These are phyloP conservation scores for Suricata suricatta DNA, from an alignment of 2,113 vertebrate species.

Conservation along the genomic window DNA sequence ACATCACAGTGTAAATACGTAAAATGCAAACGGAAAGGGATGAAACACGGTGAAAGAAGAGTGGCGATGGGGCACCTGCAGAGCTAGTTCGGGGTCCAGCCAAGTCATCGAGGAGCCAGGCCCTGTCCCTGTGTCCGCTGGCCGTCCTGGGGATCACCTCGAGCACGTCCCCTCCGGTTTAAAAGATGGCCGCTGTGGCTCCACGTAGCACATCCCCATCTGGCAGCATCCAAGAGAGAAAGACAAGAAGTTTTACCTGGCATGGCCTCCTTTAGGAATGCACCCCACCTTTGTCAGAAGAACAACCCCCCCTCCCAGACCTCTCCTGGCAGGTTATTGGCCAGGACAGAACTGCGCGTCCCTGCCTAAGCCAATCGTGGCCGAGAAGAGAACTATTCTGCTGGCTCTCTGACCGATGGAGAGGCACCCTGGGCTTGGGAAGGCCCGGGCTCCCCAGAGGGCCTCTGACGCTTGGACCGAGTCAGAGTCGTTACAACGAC, in stretches of 20 bases:
- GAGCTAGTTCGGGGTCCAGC: background rate
- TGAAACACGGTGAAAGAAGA: background rate
- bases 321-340: background rate
- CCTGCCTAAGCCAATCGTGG: background rate
- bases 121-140: background rate
- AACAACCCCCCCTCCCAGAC: too few species aligned
- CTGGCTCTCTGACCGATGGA: background rate
- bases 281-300: background rate
- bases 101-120: background rate
- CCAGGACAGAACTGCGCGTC: background rate
- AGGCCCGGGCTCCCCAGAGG: background rate
- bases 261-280: background rate
- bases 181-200: background rate
- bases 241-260: background rate
- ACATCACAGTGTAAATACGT: background rate
- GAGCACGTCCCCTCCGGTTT: rapidly evolving
- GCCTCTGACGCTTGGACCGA: background rate
- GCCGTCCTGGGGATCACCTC: background rate
- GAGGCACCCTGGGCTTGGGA: background rate
- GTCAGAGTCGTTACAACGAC: background rate
- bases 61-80: background rate
- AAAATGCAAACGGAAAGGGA: background rate
- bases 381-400: background rate
- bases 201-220: background rate
- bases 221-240: background rate